Conservation (phyloP, 2,888 invertebrate species). For the Tipula helvola region DNA sequence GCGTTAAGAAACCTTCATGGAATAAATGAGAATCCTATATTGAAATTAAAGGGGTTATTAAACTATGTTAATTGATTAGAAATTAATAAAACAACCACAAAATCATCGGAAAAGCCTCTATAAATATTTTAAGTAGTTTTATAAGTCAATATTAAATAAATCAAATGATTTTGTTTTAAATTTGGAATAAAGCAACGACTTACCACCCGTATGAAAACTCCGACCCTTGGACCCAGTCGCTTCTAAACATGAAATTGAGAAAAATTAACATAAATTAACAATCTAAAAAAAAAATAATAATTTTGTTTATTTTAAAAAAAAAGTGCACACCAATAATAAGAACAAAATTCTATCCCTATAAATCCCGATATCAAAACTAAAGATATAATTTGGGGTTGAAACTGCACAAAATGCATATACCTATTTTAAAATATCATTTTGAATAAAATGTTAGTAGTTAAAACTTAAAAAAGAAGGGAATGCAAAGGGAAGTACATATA, state of each 20-base stretch:
- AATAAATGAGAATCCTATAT: neutral
- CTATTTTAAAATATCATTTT: too few relatives aligned
- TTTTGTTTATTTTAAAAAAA: neutral
- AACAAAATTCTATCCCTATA: neutral
- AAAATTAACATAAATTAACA: neutral
- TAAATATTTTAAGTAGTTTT: neutral
- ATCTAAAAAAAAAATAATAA: neutral
- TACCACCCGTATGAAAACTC: neutral
- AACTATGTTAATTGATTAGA: neutral
- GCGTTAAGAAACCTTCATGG: neutral
- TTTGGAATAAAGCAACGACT: slow-evolving; percentile 4
- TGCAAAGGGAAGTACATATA: too few relatives aligned
- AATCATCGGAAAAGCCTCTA: neutral
- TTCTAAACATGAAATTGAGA: slow-evolving; percentile 4
- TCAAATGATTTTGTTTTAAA: neutral
- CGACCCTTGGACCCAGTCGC: neutral
- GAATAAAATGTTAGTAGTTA: too few relatives aligned
- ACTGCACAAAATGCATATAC: neutral
- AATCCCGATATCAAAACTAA: neutral
- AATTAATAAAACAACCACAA: neutral
- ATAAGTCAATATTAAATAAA: neutral
- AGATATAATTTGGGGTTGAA: neutral
- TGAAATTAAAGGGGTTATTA: neutral
- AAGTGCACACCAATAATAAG: neutral
- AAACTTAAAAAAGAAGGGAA: too few relatives aligned